Conservation (phyloP, 2,888 invertebrate species). For the Phalera bucephala region DNA sequence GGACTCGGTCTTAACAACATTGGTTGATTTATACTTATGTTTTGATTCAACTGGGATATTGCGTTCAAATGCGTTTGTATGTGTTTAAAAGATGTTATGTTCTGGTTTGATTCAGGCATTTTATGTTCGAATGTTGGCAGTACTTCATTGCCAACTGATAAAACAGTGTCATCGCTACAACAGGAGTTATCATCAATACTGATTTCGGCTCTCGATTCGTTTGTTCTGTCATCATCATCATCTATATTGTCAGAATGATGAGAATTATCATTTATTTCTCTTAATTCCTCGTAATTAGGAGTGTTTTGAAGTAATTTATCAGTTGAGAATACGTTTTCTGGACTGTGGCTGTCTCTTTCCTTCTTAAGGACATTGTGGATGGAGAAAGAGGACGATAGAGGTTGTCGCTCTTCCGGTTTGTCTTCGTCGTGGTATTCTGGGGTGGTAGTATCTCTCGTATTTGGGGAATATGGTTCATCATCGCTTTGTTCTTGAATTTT, state of each 20-base stretch:
- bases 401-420: conserved; percentile 55
- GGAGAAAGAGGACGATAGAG: conserved; percentile 70
- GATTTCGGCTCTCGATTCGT: conserved; percentile 59
- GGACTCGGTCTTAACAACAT: conserved; percentile 72
- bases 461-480: conserved; percentile 73
- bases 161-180: conserved; percentile 90
- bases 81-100: conserved; percentile 84
- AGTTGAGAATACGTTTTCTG: conserved; percentile 76
- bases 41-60: conserved; percentile 85
- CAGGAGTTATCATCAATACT: conserved; percentile 85
- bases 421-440: conserved; percentile 71
- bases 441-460: conserved; percentile 65
- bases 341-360: conserved; percentile 71
- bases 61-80: conserved; percentile 87
- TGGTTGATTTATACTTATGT: conserved; percentile 69
- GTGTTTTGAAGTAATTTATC: conserved; percentile 74
- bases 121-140: conserved; percentile 66
- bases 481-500: conserved; percentile 76
- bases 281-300: conserved; percentile 61
- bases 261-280: conserved; percentile 42
- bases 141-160: conserved; percentile 92
- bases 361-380: conserved; percentile 79
- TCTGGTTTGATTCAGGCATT: conserved; percentile 49
- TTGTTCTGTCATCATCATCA: conserved; percentile 53
- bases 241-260: conserved; percentile 55